Percentiles rank a stretch among this genome's conserved stretches.
These are phyloP conservation scores for Typhlomys cinereus DNA, from an alignment of 2,113 vertebrate genomes.

Conservation along the genomic window DNA sequence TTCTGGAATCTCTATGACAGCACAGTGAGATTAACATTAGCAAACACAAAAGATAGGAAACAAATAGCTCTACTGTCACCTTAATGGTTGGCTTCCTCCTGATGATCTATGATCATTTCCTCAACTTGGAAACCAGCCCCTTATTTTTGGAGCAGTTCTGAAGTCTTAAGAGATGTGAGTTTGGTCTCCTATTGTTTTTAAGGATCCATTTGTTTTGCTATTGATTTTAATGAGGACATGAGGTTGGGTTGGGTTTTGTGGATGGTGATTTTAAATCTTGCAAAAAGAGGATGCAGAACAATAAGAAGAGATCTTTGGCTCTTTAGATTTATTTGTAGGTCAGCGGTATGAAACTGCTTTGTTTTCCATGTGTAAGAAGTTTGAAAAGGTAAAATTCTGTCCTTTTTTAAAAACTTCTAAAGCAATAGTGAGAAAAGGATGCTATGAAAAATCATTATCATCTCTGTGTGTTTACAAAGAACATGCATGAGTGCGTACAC, in stretches of 20 bases:
- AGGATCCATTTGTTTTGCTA: background rate
- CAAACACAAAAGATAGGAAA: conserved; percentile 59
- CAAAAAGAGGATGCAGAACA: background rate
- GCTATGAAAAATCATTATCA: conserved; percentile 70
- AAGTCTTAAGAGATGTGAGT: background rate
- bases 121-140: conserved; percentile 38
- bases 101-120: conserved; percentile 50
- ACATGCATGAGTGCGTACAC: background rate
- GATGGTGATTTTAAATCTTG: conserved; percentile 13
- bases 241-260: background rate
- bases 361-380: conserved; percentile 50
- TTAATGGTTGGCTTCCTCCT: conserved; percentile 3
- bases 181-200: conserved; percentile 32
- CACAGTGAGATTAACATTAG: conserved; percentile 1
- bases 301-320: conserved; percentile 9
- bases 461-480: conserved; percentile 75
- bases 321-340: conserved; percentile 70
- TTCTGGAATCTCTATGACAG: conserved; percentile 13
- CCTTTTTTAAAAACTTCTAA: conserved; percentile 28
- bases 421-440: conserved; percentile 27
- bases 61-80: background rate
- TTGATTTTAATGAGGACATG: conserved; percentile 31
- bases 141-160: background rate
- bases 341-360: conserved; percentile 45
- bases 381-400: conserved; percentile 67